Percentiles rank a stretch among this genome's conserved stretches.
Conservation (phyloP, 2,113 vertebrate species). For the Rousettus leschenaultii region DNA sequence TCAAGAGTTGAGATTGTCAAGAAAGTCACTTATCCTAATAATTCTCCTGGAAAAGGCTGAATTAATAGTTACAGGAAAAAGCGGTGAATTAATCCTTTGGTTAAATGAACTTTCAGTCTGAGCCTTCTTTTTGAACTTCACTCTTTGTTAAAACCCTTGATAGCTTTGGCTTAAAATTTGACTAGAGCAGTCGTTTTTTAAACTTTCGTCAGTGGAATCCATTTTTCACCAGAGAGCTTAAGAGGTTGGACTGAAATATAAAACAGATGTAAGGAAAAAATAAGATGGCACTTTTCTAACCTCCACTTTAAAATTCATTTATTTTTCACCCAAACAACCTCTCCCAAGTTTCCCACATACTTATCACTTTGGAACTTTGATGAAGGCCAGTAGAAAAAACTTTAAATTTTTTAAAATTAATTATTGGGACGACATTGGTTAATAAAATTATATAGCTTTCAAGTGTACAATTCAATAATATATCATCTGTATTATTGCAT, state of each 20-base stretch:
- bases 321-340: neutral
- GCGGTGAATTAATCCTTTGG: neutral
- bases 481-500: no score
- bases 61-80: slow-evolving; percentile 4
- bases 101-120: neutral
- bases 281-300: neutral
- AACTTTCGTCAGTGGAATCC: neutral
- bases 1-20: neutral
- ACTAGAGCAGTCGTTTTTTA: neutral
- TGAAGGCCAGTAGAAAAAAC: neutral
- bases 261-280: neutral
- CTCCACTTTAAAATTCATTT: neutral
- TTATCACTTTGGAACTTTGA: neutral
- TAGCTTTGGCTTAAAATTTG: neutral
- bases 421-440: no score
- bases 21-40: neutral
- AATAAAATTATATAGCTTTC: no score
- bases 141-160: neutral
- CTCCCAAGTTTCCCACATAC: no score
- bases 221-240: neutral
- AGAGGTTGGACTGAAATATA: neutral
- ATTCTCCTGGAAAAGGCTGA: neutral
- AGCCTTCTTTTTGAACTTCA: neutral
- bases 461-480: no score
- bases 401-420: neutral